Conservation (phyloP, 2,888 invertebrate genomes). For the Sphinx pinastri region DNA sequence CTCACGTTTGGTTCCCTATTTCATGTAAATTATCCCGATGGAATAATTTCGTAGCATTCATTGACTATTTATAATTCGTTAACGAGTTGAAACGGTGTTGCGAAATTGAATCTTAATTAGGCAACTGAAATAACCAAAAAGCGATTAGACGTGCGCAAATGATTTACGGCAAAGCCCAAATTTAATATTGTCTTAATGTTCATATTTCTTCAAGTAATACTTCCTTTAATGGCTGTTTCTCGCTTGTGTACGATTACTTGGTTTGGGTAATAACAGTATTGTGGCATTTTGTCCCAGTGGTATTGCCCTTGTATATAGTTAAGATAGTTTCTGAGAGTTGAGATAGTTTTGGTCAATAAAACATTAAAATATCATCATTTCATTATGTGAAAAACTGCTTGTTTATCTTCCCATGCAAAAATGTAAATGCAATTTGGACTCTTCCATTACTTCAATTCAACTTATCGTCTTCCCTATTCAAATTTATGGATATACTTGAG, state of each 20-base stretch:
- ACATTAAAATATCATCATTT: too few species aligned
- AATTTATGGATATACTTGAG: too few species aligned
- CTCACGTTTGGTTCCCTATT: conserved; percentile 27
- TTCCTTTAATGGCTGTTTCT: neutral
- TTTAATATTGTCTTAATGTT: conserved; percentile 13
- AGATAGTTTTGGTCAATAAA: too few species aligned
- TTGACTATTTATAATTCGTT: conserved; percentile 29
- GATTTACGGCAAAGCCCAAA: conserved; percentile 7
- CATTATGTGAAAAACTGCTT: too few species aligned
- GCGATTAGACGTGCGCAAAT: conserved; percentile 13
- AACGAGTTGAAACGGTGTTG: conserved; percentile 25
- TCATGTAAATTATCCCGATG: conserved; percentile 40
- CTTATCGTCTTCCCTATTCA: too few species aligned
- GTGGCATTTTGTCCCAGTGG: too few species aligned
- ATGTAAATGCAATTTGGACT: too few species aligned
- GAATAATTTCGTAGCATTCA: conserved; percentile 31
- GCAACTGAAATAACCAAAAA: conserved; percentile 27
- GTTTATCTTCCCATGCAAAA: too few species aligned
- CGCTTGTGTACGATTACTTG: neutral
- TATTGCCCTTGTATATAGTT: too few species aligned
- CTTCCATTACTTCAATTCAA: too few species aligned
- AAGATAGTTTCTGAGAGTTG: too few species aligned
- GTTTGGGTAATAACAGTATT: neutral
- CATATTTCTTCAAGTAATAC: conserved; percentile 9
- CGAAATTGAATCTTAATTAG: conserved; percentile 31